phyloP scores from a whole-genome alignment of 2,888 invertebrate genomes.

The Ennomos fuscantarius region DNA sequence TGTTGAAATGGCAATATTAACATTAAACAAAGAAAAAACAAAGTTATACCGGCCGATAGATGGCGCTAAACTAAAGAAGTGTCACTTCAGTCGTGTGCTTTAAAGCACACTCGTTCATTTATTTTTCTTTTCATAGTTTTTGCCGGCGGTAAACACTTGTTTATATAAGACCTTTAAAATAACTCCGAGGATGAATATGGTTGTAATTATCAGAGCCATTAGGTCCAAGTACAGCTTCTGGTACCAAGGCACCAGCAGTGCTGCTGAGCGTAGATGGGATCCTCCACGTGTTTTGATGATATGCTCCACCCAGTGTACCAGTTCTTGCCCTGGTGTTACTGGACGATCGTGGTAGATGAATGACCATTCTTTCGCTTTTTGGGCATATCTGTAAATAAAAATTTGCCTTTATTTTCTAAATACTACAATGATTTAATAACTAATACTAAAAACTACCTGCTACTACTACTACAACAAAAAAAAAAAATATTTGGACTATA shows the following conservation, averaged over 20 bases:
- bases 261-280: constrained; percentile 45
- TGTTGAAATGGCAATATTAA: too few species aligned
- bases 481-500: too few species aligned
- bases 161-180: constrained; percentile 16
- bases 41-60: too few species aligned
- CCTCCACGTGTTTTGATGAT: constrained; percentile 44
- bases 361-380: constrained; percentile 45
- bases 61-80: too few species aligned
- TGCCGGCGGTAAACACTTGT: constrained; percentile 8
- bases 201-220: constrained; percentile 26
- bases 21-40: too few species aligned
- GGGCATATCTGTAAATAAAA: constrained; percentile 34
- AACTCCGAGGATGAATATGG: constrained; percentile 5
- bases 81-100: not conserved
- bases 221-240: constrained; percentile 47
- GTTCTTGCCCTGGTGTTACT: constrained; percentile 39
- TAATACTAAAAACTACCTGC: too few species aligned
- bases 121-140: constrained; percentile 24
- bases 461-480: too few species aligned
- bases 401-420: too few species aligned
- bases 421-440: too few species aligned
- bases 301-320: constrained; percentile 49
- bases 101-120: too few species aligned
- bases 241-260: constrained; percentile 44
- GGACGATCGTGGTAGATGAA: constrained; percentile 49